Evolutionary conservation across 2,888 invertebrate species (phyloP), one percentile per base, ranked within the genome.

Genomic region (Epinotia bilunana): DNA sequence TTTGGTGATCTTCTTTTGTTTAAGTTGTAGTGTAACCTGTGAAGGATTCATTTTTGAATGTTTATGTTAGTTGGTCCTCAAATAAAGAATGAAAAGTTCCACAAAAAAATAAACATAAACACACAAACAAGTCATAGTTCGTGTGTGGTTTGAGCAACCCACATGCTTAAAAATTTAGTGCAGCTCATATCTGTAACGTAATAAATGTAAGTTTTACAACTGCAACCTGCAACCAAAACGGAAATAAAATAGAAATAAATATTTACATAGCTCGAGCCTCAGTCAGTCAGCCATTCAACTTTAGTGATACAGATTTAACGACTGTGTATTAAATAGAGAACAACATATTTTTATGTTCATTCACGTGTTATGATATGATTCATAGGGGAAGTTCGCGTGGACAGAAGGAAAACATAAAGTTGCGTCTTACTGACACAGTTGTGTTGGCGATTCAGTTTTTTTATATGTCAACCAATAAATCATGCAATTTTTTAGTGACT

Each of bases 301-400:
- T 92, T 91, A 91, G 90, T 88, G 86, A 84, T 81, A 83, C 86
- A 83, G 82, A 86, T 89, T 91, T 91, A 91, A 91, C 86, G 87
- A 83, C 79, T 82, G 79, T 83, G 83, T 84, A 86, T 85, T 87
- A 86, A 85, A 63, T 46, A 46, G 33, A 20, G 83, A 86, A 87
- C 86, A 85, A 86, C 85, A 85, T 80, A 84, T 83, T 61, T 60
- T 75, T 61, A 64, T 64, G 58, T 70, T 65, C 63, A 74, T 74
- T 74, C 57, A 74, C 61, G 33, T 55, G 39, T 64, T 68, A 73
- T 71, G n/a, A 62, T 68, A 60, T 70, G 58, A 74, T 64, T 60
- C 62, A 49, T 57, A 33, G 13, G 16, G 18, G 20, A 46, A 23
- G 58, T 67, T 33, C 18, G 28, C 39, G 39, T 23, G 16, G 53